Conservation (phyloP, 2,113 vertebrate species). For the Colius striatus region DNA sequence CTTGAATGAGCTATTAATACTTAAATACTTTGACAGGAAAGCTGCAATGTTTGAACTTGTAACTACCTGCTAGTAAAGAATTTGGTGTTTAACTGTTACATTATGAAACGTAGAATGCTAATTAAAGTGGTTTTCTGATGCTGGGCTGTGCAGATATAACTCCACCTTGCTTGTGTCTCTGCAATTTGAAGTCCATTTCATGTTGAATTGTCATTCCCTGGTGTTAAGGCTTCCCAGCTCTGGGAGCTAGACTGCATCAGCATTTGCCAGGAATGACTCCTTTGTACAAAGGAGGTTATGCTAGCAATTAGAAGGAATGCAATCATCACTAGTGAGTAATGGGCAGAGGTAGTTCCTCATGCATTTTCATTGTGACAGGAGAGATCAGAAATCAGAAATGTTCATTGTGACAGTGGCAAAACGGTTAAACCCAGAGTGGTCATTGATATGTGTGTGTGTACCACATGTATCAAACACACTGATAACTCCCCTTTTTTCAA, state of each 20-base stretch:
- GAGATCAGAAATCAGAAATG: not conserved
- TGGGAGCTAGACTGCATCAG: not conserved
- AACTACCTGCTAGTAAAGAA: not conserved
- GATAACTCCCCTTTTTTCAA: not conserved
- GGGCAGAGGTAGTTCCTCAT: not conserved
- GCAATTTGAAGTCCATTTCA: not conserved
- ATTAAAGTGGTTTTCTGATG: not conserved
- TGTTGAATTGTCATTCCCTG: not conserved
- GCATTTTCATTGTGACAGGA: not conserved
- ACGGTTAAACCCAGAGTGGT: not conserved
- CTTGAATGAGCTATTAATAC: not conserved
- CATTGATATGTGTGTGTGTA: too few relatives aligned
- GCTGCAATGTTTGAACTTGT: not conserved
- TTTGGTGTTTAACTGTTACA: not conserved
- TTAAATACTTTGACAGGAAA: not conserved
- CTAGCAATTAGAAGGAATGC: not conserved
- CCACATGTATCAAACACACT: fast-evolving
- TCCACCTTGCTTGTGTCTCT: not conserved
- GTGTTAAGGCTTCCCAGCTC: not conserved
- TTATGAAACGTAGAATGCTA: not conserved
- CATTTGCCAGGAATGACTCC: not conserved
- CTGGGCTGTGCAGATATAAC: not conserved
- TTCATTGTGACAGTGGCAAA: not conserved
- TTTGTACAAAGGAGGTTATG: not conserved
- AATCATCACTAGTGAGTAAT: not conserved